A percentile compares a stretch with the other conserved stretches of the same genome.
These are phyloP conservation scores for Grantiella picta DNA, from an alignment of 2,113 vertebrate genomes.

Conservation along the genomic window DNA sequence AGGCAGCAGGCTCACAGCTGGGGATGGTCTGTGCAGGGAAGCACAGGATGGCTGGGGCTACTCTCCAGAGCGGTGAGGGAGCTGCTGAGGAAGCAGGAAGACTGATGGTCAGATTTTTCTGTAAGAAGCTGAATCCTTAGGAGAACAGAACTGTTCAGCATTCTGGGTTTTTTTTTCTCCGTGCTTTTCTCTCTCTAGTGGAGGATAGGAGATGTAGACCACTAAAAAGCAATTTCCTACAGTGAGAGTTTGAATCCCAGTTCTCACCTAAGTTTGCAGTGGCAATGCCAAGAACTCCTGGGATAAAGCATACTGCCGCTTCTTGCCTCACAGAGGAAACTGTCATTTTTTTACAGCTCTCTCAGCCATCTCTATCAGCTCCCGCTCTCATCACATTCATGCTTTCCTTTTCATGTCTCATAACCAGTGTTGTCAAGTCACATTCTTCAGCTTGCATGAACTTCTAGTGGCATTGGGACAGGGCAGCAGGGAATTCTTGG, in stretches of 20 bases:
- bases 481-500: not conserved
- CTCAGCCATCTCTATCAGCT: not conserved
- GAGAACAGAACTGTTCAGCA: not conserved
- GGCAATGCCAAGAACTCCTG: not conserved
- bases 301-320: not conserved
- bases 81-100: not conserved
- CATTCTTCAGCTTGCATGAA: not conserved
- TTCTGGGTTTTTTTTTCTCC: fast-evolving
- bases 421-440: not conserved
- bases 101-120: not conserved
- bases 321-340: not conserved
- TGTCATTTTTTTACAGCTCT: not conserved
- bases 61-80: not conserved
- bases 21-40: not conserved
- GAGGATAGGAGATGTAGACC: not conserved
- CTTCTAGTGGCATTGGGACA: not conserved
- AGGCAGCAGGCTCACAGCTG: not conserved
- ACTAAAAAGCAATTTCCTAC: not conserved
- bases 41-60: fast-evolving
- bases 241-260: not conserved
- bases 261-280: not conserved
- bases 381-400: not conserved
- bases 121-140: not conserved
- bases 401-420: not conserved
- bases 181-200: not conserved